Evolutionary conservation across 2,888 invertebrate genomes (phyloP).

Genomic region (Dynastes tityus): DNA sequence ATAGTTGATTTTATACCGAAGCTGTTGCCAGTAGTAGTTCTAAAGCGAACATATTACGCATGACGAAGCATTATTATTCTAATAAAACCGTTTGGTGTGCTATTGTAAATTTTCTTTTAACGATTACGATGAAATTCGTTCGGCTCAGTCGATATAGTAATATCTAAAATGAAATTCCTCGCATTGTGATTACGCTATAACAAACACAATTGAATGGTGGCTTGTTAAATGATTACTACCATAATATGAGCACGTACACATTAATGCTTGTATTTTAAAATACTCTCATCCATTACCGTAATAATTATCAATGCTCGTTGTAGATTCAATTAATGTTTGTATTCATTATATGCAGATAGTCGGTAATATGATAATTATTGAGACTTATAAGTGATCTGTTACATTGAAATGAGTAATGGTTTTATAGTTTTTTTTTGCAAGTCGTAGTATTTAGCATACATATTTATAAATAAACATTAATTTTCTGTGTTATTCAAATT

Average conservation of each 20-base stretch:
- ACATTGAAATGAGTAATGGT: too few relatives aligned
- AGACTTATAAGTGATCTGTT: too few relatives aligned
- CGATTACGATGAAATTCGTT: constrained; percentile 10
- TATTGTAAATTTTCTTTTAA: constrained; percentile 10
- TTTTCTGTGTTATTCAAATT: too few relatives aligned
- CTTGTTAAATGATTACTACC: not conserved
- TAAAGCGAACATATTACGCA: constrained; percentile 30
- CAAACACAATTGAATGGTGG: constrained; percentile 3
- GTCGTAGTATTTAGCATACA: too few relatives aligned
- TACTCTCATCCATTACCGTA: not conserved
- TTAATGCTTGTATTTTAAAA: not conserved
- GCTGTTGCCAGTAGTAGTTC: constrained; percentile 6
- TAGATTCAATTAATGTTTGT: constrained; percentile 2
- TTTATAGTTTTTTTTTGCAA: too few relatives aligned
- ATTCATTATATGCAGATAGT: not conserved
- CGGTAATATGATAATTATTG: too few relatives aligned
- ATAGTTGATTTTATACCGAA: not conserved
- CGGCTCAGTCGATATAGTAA: not conserved
- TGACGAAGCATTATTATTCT: constrained; percentile 29
- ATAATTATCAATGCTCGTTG: not conserved
- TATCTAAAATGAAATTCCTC: constrained; percentile 29
- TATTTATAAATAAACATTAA: too few relatives aligned
- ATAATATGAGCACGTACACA: too few relatives aligned
- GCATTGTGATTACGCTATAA: not conserved
- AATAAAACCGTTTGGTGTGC: constrained; percentile 13